A percentile compares a stretch with the other conserved stretches of the same genome.
Conservation (phyloP, 1,140 invertebrate species). For the Triops longicaudatus region DNA sequence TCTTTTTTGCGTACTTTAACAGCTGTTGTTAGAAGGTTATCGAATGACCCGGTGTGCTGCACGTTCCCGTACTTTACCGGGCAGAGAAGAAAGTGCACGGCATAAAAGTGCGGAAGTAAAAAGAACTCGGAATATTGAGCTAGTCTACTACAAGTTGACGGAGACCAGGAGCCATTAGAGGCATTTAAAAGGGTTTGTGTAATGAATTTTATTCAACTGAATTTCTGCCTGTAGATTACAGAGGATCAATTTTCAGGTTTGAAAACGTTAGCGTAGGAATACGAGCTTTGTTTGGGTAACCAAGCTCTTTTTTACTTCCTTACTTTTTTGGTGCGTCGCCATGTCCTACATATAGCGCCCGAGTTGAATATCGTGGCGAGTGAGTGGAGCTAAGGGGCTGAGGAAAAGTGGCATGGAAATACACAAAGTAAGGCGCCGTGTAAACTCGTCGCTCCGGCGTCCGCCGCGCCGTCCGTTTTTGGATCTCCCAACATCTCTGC, state of each 20-base stretch:
- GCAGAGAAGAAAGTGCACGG: too few species aligned
- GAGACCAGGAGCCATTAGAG: too few species aligned
- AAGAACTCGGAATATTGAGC: too few species aligned
- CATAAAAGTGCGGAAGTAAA: too few species aligned
- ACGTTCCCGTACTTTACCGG: too few species aligned
- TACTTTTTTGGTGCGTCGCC: neutral
- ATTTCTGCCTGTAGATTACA: too few species aligned
- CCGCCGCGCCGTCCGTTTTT: conserved; percentile 13
- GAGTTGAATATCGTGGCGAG: neutral
- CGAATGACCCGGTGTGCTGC: too few species aligned
- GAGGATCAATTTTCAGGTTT: neutral
- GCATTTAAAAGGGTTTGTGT: too few species aligned
- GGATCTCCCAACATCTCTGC: neutral
- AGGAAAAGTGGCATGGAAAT: conserved; percentile 11
- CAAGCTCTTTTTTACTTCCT: neutral
- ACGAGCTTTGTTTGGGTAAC: conserved; percentile 11
- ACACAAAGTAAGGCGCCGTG: neutral
- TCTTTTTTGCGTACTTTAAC: too few species aligned
- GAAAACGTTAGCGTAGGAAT: neutral
- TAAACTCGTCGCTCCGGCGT: neutral
- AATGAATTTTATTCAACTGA: too few species aligned
- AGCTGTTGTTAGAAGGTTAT: too few species aligned
- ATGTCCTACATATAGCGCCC: neutral
- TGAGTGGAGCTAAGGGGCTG: conserved; percentile 5
- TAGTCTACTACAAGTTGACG: too few species aligned